A percentile compares a stretch with the other conserved stretches of the same genome.
Conservation (phyloP, 1,140 invertebrate genomes). For the Probaryconus sp. region DNA sequence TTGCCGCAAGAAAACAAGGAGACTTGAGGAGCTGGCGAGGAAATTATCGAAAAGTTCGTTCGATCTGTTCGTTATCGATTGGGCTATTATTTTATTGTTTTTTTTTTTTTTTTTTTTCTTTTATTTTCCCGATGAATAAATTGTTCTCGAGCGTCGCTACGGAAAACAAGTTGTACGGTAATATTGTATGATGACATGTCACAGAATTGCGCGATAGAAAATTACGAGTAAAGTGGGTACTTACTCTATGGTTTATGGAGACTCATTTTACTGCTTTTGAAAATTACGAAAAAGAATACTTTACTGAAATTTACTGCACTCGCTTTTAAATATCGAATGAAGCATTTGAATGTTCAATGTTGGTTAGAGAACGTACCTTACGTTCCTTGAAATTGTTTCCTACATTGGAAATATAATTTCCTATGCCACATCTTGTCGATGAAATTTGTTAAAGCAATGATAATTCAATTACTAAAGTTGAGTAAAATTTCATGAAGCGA, state of each 20-base stretch:
- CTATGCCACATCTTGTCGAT: too few species aligned
- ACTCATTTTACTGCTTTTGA: conserved; percentile 3
- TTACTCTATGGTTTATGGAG: conserved; percentile 3
- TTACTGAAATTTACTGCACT: too few species aligned
- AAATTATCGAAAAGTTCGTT: conserved; percentile 24
- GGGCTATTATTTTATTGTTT: neutral
- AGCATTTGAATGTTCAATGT: too few species aligned
- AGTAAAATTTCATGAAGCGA: too few species aligned
- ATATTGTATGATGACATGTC: conserved; percentile 18
- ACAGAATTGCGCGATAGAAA: neutral
- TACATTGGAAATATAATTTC: too few species aligned
- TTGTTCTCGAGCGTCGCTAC: neutral
- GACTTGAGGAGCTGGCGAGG: neutral
- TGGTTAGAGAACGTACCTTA: too few species aligned
- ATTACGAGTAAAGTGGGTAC: conserved; percentile 17
- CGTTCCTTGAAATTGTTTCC: too few species aligned
- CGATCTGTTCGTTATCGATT: conserved; percentile 32
- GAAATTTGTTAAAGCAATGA: too few species aligned
- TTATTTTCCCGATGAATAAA: conserved; percentile 18
- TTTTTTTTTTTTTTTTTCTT: too few species aligned
- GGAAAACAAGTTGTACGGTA: conserved; percentile 2
- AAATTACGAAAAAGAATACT: too few species aligned
- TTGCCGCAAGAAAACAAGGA: conserved; percentile 53
- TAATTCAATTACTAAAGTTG: too few species aligned
- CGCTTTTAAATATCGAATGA: too few species aligned